Evolutionary conservation across 2,888 invertebrate genomes (phyloP).

Genomic region (Lucinisca nassula): DNA sequence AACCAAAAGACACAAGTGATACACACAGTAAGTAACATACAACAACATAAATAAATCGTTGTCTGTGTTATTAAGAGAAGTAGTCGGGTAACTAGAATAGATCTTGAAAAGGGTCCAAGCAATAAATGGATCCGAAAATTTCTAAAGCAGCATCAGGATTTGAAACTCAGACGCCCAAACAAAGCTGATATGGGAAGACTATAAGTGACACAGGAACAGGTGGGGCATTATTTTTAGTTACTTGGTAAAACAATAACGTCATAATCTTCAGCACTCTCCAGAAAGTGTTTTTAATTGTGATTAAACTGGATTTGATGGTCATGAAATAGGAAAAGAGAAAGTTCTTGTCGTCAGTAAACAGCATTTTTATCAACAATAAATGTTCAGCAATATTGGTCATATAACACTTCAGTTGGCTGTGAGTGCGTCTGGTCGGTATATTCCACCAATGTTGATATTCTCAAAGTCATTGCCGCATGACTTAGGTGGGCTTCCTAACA

Average conservation of each 20-base stretch:
- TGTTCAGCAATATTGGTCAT: conserved; percentile 2
- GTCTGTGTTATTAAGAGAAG: conserved; percentile 18
- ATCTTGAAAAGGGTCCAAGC: conserved; percentile 10
- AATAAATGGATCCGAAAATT: conserved; percentile 17
- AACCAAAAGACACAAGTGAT: no score
- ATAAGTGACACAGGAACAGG: not conserved
- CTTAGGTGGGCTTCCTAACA: not conserved
- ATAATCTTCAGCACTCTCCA: not conserved
- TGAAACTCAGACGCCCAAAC: not conserved
- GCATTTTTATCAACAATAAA: not conserved
- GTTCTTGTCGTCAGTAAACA: not conserved
- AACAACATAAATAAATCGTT: no score
- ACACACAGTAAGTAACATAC: no score
- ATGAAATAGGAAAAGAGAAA: not conserved
- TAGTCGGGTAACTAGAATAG: not conserved
- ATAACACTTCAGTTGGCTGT: conserved; percentile 24
- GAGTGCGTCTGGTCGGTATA: not conserved
- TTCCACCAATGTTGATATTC: conserved; percentile 32
- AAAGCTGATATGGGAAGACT: not conserved
- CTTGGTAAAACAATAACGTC: not conserved
- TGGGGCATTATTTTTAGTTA: not conserved
- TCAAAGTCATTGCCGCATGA: conserved; percentile 15
- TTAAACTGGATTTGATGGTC: not conserved
- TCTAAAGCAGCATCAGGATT: not conserved
- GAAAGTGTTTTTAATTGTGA: not conserved